Evolutionary conservation across 2,113 vertebrate genomes (phyloP).

Genomic region (Craseonycteris thonglongyai): DNA sequence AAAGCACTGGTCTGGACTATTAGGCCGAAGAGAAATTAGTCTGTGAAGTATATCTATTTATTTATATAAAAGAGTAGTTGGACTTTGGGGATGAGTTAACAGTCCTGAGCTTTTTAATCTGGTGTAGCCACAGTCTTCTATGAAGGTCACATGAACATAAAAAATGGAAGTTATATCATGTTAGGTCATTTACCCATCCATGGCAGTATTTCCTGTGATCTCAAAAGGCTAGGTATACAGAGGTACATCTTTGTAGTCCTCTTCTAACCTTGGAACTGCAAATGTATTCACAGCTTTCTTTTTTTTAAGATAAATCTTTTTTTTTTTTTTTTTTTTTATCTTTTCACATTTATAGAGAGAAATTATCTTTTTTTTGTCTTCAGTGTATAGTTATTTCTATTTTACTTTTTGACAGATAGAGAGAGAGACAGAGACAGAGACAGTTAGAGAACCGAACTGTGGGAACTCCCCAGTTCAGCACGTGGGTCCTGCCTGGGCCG

Average conservation of each 20-base stretch:
- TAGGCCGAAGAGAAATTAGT: background rate
- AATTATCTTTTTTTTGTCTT: no score
- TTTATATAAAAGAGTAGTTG: background rate
- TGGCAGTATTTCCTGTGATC: background rate
- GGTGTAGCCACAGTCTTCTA: background rate
- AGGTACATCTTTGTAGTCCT: background rate
- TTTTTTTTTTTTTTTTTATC: no score
- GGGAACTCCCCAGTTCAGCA: no score
- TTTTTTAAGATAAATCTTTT: no score
- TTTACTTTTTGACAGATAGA: no score
- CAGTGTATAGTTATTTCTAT: no score
- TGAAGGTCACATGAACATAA: background rate
- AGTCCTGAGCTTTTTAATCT: background rate
- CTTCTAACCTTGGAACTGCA: background rate
- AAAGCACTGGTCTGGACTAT: background rate
- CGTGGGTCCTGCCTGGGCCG: no score
- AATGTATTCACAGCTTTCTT: no score
- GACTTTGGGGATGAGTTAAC: background rate
- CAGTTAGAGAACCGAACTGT: no score
- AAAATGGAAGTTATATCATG: background rate
- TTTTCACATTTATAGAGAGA: no score
- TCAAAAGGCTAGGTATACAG: background rate
- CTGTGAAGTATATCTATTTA: background rate
- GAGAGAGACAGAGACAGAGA: no score
- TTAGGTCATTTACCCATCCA: background rate